Conservation (phyloP, 23 tunicate species). For the Trididemnum nubilum region DNA sequence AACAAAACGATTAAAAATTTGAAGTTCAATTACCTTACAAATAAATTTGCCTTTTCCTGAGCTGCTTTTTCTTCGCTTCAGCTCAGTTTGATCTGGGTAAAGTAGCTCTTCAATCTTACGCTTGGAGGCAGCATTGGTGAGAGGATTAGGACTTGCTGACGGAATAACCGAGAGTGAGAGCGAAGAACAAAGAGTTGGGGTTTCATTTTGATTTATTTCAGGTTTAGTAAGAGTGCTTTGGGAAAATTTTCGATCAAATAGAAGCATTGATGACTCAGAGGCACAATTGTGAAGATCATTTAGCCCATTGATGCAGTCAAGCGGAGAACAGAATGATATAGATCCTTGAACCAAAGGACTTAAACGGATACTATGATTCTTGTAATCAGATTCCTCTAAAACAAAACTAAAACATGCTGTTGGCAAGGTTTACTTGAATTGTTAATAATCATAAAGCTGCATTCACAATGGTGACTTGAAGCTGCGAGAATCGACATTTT, state of each 20-base stretch:
- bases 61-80: neutral
- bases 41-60: neutral
- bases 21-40: no score
- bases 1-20: no score
- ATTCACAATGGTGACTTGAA: no score
- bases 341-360: conserved; percentile 4
- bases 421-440: no score
- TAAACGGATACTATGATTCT: neutral
- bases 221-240: no score
- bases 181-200: no score
- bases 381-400: neutral
- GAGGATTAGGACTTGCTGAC: neutral
- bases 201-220: no score
- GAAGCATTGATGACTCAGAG: neutral
- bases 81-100: neutral
- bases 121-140: neutral
- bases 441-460: no score
- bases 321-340: neutral
- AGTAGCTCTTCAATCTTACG: neutral
- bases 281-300: neutral
- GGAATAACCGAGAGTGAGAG: neutral
- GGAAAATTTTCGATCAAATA: neutral
- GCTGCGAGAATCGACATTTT: no score
- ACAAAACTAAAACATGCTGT: no score
- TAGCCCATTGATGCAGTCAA: neutral